Evolutionary conservation across 1,140 invertebrate species (phyloP), one percentile per base, ranked within the genome.

Genomic region (Bombus haemorrhoidalis): DNA sequence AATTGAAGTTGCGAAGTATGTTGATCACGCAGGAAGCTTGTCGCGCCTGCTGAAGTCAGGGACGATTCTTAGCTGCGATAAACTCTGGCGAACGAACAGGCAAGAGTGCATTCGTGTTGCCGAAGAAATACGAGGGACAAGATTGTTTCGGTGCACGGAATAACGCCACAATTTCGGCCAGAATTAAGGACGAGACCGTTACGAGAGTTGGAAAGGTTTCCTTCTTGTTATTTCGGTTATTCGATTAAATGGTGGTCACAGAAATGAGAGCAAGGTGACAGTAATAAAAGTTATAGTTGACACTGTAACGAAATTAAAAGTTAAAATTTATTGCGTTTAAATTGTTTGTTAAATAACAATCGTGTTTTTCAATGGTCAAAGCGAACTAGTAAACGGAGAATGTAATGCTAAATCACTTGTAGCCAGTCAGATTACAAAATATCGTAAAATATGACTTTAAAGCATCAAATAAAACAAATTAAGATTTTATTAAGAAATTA

Each of bases 11-110:
- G 34, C 76, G 39, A 80, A 83, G 74, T 64, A 68, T 82, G 72
- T 79, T 72, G 85, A 86, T 86, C 85, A 81, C 37, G 87, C 86
- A 68, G 69, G 59, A 87, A 88, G 80, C 62, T 69, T 88, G 86
- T 88, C 88, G 76, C 86, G 83, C 81, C 79, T 86, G 87, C 76
- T 78, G 85, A 90, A 88, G 88, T 91, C 90, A 91, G 84, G 88
- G 88, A 86, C 90, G 88, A 88, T 90, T 41, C 75, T 66, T 85
- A 28, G 64, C 41, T 10, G 81, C 81, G 88, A 91, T 91, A 91
- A 90, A 84, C 80, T 74, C 81, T 47, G 80, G 78, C 69, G 75
- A 83, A 85, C 53, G 57, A 75, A 68, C 83, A 72, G 62, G 62
- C 59, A 74, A 77, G 80, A 62, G 74, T 32, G 66, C 25, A 84